These are phyloP conservation scores for Xerus inauris DNA, from an alignment of 2,113 vertebrate species.

Conservation along the genomic window DNA sequence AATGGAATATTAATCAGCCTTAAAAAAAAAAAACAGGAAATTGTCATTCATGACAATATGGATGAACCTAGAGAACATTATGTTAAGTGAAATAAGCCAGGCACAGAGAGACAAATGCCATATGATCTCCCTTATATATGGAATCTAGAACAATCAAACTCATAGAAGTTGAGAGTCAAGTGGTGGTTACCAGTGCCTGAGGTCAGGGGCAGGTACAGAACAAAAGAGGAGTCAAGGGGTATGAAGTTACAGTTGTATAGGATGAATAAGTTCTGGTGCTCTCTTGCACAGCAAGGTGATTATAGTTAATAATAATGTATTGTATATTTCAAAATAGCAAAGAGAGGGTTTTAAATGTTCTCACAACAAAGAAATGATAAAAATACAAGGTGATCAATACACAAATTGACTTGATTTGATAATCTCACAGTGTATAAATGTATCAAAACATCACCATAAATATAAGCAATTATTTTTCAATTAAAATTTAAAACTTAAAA, in stretches of 20 bases:
- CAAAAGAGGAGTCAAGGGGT: not conserved
- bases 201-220: not conserved
- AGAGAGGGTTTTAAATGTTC: not conserved
- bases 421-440: not conserved
- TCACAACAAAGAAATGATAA: not conserved
- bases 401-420: not conserved
- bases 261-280: too few relatives aligned
- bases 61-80: not conserved
- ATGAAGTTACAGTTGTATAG: not conserved
- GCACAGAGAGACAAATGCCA: not conserved
- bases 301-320: too few relatives aligned
- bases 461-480: not conserved
- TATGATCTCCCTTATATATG: not conserved
- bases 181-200: not conserved
- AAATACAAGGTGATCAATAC: not conserved
- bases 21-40: not conserved
- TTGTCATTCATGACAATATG: not conserved
- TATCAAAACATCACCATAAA: not conserved
- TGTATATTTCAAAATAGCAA: not conserved
- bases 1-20: not conserved
- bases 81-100: not conserved
- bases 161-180: not conserved
- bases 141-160: not conserved
- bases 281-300: not conserved
- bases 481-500: not conserved